Conservation (phyloP, 1,140 invertebrate genomes). For the Idris sp. region DNA sequence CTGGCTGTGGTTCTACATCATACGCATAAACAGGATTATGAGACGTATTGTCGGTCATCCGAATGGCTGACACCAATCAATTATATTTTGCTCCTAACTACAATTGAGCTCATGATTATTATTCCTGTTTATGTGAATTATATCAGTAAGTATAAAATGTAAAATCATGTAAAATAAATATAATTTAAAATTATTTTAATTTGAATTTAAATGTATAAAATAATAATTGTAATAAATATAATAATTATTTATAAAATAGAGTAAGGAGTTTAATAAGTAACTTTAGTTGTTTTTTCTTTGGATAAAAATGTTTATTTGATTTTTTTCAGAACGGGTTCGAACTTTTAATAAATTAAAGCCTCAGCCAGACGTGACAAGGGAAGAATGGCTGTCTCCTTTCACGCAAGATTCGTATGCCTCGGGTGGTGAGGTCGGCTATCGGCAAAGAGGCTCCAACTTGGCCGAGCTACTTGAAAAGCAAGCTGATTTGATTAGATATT, state of each 20-base stretch:
- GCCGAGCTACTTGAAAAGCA: conserved; percentile 83
- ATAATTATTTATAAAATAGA: too few species aligned
- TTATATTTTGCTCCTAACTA: conserved; percentile 80
- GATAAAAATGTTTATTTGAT: too few species aligned
- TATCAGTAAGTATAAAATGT: conserved; percentile 81
- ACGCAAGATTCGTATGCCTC: conserved; percentile 76
- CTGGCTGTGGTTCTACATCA: conserved; percentile 82
- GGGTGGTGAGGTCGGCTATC: conserved; percentile 80
- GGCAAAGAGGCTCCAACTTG: conserved; percentile 78
- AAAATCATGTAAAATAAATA: too few species aligned
- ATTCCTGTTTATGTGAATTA: conserved; percentile 80
- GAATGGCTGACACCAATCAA: conserved; percentile 80
- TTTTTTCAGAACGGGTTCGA: conserved; percentile 78
- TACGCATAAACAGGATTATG: conserved; percentile 81
- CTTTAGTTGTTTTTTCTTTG: too few species aligned
- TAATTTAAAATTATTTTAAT: too few species aligned
- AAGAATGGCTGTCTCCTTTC: conserved; percentile 80
- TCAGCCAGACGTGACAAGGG: conserved; percentile 79
- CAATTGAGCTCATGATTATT: conserved; percentile 80
- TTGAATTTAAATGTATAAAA: too few species aligned
- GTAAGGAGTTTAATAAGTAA: too few species aligned
- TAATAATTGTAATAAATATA: too few species aligned
- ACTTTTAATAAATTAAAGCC: conserved; percentile 80
- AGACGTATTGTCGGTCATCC: conserved; percentile 79
- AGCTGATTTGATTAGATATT: conserved; percentile 79